Percentiles rank a stretch among this genome's conserved stretches.
Evolutionary conservation across 2,113 vertebrate species (phyloP).

Genomic region (Rhynchomys soricoides): DNA sequence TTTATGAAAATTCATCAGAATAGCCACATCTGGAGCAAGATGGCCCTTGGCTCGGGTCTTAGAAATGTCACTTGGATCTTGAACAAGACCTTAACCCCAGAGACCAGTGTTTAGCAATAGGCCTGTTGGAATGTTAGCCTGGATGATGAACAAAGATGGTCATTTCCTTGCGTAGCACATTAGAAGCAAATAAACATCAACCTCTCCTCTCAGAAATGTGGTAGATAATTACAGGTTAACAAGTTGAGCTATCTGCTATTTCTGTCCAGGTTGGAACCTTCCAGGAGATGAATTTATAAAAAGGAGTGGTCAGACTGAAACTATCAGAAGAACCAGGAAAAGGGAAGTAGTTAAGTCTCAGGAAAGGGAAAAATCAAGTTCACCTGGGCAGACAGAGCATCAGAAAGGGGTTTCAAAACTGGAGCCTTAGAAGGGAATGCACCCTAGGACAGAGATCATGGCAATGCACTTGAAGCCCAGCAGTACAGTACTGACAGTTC

Average conservation of each 20-base stretch:
- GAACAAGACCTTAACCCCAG: background rate
- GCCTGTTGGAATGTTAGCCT: background rate
- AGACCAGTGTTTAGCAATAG: background rate
- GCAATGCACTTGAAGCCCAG: background rate
- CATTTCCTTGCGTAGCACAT: background rate
- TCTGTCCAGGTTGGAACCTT: background rate
- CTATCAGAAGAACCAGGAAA: background rate
- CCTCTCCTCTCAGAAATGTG: background rate
- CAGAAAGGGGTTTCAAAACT: background rate
- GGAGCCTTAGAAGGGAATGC: background rate
- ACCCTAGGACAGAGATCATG: background rate
- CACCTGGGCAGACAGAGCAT: background rate
- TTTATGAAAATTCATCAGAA: background rate
- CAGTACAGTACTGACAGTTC: background rate
- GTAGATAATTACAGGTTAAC: background rate
- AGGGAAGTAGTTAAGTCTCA: background rate
- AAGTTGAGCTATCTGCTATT: background rate
- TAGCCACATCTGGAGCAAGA: background rate
- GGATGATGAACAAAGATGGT: background rate
- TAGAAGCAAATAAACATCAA: background rate
- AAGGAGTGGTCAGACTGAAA: background rate
- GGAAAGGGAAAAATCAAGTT: constrained; percentile 26
- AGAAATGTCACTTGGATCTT: background rate
- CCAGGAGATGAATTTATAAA: background rate
- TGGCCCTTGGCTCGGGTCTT: background rate